Evolutionary conservation across 2,888 invertebrate species (phyloP), one percentile per base, ranked within the genome.

Genomic region (Drosophila prostipennis): DNA sequence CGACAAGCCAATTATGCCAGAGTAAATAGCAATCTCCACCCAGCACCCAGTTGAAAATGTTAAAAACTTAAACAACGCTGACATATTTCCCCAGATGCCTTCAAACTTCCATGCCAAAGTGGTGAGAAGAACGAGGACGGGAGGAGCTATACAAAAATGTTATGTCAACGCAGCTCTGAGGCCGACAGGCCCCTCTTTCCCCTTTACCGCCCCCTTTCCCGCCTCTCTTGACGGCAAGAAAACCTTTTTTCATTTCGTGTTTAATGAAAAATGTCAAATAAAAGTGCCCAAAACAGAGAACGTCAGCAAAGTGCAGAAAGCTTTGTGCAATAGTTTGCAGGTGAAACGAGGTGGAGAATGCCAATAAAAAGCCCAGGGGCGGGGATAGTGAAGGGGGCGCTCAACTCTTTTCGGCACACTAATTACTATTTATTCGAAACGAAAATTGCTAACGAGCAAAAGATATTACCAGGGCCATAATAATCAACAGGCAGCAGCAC

Each of bases 251-350:
- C 87, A 77, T 78, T 79, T 82, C 53, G 80, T 82, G 83, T 85
- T 86, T 85, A 87, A 87, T 83, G 88, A 87, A 83, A 83, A 87
- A 83, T 82, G 86, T 85, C 88, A 82, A 83, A 83, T 83, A 87
- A 83, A 83, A 87, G 82, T 83, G 83, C 78, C 76, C 80, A 76
- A 80, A 79, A 87, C 86, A 85, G 81, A 82, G 55, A 65, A 56
- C 73, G 54, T 69, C 72, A 68, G 77, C 77, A 85, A 82, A 83
- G 80, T 87, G 83, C 83, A 71, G 72, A 67, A 57, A 52, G 86
- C 82, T 87, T 87, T 77, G 84, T 85, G 85, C 87, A 72, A 78
- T 83, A 79, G 72, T 87, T 83, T 78, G 65, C 67, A 87, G 72
- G 61, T 68, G 45, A 32, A 68, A 16, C 10, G 23, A 14, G 54